These are phyloP conservation scores for Drosophila trapezifrons DNA, from an alignment of 1,140 invertebrate genomes.

Conservation along the genomic window DNA sequence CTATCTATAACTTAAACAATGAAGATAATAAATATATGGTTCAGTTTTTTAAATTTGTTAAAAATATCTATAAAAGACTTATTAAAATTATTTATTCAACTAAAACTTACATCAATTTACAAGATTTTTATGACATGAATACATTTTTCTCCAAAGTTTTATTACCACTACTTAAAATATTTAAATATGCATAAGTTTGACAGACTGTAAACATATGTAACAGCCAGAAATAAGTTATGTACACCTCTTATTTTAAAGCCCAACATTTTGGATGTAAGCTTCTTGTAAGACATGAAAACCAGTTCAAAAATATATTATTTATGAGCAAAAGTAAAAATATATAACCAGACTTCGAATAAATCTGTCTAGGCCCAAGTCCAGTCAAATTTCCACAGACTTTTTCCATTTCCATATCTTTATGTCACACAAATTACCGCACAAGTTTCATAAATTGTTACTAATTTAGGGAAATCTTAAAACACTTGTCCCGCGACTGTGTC, in stretches of 20 bases:
- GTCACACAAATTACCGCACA: conserved; percentile 1
- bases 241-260: neutral
- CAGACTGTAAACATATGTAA: neutral
- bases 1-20: too few species aligned
- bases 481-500: conserved; percentile 40
- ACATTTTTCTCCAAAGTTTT: neutral
- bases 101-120: too few species aligned
- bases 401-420: neutral
- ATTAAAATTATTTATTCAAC: too few species aligned
- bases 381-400: neutral
- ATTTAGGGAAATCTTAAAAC: conserved; percentile 38
- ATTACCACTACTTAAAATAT: neutral
- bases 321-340: neutral
- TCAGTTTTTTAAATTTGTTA: too few species aligned
- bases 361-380: too few species aligned
- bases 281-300: conserved; percentile 1
- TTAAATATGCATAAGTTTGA: neutral
- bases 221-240: neutral
- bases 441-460: conserved; percentile 33
- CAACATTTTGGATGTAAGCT: neutral
- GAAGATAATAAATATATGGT: too few species aligned
- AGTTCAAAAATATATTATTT: neutral
- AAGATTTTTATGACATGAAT: neutral
- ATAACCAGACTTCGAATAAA: neutral
- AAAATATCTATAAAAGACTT: too few species aligned